Conservation (phyloP, 2,888 invertebrate species). For the Acanthopleura granulata region DNA sequence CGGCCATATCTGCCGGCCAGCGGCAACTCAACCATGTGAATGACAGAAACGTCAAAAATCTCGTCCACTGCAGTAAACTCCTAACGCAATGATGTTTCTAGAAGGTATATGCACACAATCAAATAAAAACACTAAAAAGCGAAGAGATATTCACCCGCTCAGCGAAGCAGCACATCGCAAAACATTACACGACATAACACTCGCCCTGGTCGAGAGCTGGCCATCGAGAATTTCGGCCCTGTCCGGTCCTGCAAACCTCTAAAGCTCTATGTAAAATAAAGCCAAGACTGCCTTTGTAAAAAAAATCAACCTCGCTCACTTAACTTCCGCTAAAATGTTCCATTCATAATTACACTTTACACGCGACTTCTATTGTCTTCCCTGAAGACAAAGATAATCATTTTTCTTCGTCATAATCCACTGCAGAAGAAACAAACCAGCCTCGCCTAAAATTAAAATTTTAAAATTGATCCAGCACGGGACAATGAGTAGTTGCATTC, state of each 20-base stretch:
- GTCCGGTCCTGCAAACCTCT: constrained; percentile 11
- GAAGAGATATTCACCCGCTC: no score
- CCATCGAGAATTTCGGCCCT: background rate
- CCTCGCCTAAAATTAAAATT: constrained; percentile 16
- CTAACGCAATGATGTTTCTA: no score
- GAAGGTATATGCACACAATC: no score
- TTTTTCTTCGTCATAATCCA: background rate
- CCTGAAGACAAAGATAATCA: background rate
- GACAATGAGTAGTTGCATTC: constrained; percentile 1
- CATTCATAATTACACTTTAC: background rate
- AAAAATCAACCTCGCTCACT: no score
- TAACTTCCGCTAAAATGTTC: background rate
- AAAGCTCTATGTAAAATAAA: no score
- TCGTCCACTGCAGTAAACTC: no score
- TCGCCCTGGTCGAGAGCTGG: no score
- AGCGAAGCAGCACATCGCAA: no score
- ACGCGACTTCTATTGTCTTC: background rate
- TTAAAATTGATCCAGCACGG: constrained; percentile 17
- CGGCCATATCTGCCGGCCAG: constrained; percentile 4
- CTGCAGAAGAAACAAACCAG: background rate
- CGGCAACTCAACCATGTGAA: background rate
- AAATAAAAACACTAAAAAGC: no score
- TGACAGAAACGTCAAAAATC: background rate
- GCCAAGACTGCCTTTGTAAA: no score
- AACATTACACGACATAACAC: no score